A percentile compares a stretch with the other conserved stretches of the same genome.
phyloP scores from a whole-genome alignment of 2,888 invertebrate genomes.

The Strigamia crassipes region DNA sequence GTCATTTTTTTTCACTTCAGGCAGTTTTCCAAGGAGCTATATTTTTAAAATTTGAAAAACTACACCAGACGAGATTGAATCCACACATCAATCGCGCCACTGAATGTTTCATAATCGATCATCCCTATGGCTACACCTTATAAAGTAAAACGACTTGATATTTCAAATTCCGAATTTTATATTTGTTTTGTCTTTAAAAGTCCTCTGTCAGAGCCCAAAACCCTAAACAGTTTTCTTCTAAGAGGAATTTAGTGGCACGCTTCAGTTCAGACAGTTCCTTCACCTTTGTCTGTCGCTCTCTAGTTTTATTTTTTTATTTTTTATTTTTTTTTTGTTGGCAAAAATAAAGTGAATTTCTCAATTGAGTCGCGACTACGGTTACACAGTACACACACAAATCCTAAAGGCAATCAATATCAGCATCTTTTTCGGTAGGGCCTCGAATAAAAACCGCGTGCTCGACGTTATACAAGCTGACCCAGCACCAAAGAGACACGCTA shows the following conservation, averaged over 20 bases:
- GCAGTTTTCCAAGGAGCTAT: not conserved
- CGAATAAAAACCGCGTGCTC: conserved; percentile 11
- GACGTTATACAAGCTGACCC: conserved; percentile 18
- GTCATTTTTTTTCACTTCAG: not conserved
- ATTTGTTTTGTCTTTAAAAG: not conserved
- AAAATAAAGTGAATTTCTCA: conserved; percentile 18
- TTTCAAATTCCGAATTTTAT: not conserved
- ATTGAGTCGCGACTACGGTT: not conserved
- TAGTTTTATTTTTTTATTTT: too few relatives aligned
- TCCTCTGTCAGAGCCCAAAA: too few relatives aligned
- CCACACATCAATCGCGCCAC: not conserved
- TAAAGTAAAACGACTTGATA: not conserved
- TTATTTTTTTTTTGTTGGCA: not conserved
- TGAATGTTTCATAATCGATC: conserved; percentile 22
- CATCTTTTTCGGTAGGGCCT: not conserved
- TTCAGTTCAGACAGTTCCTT: not conserved
- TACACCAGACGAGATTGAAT: not conserved
- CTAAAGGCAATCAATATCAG: conserved; percentile 21
- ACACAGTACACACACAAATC: conserved; percentile 4
- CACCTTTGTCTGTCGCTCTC: not conserved
- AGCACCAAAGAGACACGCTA: conserved; percentile 10
- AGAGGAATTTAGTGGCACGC: not conserved
- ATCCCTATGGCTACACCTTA: not conserved
- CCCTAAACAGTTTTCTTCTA: not conserved
- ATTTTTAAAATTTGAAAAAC: conserved; percentile 7